Evolutionary conservation across 1,140 invertebrate genomes (phyloP), one percentile per base, ranked within the genome.

Genomic region (Colletes latitarsis): DNA sequence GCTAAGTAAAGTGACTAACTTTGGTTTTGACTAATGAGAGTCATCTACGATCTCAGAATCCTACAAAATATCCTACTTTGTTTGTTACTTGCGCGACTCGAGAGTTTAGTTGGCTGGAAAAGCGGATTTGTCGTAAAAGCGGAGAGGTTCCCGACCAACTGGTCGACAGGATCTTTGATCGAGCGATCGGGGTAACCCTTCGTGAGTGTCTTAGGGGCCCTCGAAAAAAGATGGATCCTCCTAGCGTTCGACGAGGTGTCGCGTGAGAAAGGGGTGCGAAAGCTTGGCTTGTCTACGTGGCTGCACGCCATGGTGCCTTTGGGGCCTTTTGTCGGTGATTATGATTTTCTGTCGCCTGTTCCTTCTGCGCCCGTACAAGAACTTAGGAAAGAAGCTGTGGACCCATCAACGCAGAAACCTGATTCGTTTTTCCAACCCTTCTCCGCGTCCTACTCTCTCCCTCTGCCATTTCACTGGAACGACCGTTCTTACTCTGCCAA

Each of bases 201-300:
- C 17, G 12, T 30, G 9, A 10, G 66, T 60, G 15, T 63, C 55
- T 68, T 49, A 74, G 57, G 79, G 68, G 75, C 52, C 80, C 70
- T 62, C 62, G 72, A 62, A 79, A 73, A 63, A 80, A 55, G 55
- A 86, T 63, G 70, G 46, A 85, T 81, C 77, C 58, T 82, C 72
- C 60, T 66, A 60, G 39, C 52, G 73, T 66, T 52, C 69, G 73
- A 68, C 64, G 73, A 85, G 82, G 62, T 74, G 82, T 78, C 80
- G 77, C 83, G 87, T 88, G 87, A 88, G 87, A 88, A 88, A 88
- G 76, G 85, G 87, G 87, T 87, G 86, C 77, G 73, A 81, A 64
- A 82, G 30, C 76, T 69, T 81, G 73, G 69, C 79, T 79, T 76
- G 84, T 85, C 80, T 86, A 71, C 62, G 77, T 82, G 70, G 73